Evolutionary conservation across 2,888 invertebrate genomes (phyloP).

Genomic region (Tetragonula carbonaria): DNA sequence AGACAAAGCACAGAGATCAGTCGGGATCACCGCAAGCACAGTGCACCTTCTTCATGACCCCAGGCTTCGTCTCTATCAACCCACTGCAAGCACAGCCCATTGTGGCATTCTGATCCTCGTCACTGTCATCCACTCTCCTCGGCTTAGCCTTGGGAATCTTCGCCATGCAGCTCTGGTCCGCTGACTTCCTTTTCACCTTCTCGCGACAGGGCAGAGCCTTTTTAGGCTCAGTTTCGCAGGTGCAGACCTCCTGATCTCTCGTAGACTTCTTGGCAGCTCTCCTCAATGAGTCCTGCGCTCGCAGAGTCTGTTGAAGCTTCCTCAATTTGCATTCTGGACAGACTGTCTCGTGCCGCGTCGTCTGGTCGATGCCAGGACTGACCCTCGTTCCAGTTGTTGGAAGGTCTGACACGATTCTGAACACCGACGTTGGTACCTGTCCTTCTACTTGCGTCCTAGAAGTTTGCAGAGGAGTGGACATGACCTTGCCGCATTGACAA

Average conservation of each 20-base stretch:
- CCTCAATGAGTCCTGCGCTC: not conserved
- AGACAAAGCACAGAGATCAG: slow-evolving; percentile 20
- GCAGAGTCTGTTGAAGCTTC: slow-evolving; percentile 3
- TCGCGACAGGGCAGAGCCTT: not conserved
- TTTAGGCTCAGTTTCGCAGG: not conserved
- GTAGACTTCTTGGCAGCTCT: slow-evolving; percentile 19
- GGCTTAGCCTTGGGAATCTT: slow-evolving; percentile 61
- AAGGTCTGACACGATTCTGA: not conserved
- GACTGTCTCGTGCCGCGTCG: slow-evolving; percentile 13
- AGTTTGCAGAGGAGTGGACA: not conserved
- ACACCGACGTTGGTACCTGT: not conserved
- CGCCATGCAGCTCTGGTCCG: slow-evolving; percentile 68
- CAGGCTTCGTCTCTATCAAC: not conserved
- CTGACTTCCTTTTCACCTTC: slow-evolving; percentile 47
- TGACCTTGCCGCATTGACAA: slow-evolving; percentile 53
- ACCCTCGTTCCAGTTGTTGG: not conserved
- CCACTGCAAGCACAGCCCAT: slow-evolving; percentile 47
- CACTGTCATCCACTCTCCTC: not conserved
- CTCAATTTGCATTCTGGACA: slow-evolving; percentile 46
- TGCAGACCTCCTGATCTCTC: slow-evolving; percentile 17
- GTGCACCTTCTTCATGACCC: slow-evolving; percentile 13
- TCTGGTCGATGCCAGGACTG: not conserved
- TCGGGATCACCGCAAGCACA: slow-evolving; percentile 59
- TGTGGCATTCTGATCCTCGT: not conserved
- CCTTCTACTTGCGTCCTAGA: not conserved